A percentile compares a stretch with the other conserved stretches of the same genome.
These are phyloP conservation scores for Tuta absoluta DNA, from an alignment of 2,888 invertebrate genomes.

Conservation along the genomic window DNA sequence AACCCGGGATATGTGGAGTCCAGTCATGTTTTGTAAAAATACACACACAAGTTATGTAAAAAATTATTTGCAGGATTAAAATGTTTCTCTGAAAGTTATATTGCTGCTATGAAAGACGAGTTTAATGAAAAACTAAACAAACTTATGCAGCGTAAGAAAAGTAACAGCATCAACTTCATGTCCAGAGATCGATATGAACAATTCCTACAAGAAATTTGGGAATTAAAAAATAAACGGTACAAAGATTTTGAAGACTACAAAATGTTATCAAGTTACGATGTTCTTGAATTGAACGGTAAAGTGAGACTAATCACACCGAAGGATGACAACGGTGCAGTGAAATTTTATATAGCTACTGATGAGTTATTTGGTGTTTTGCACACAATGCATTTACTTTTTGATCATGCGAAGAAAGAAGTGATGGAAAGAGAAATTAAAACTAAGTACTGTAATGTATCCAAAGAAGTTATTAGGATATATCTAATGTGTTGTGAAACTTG, in stretches of 20 bases:
- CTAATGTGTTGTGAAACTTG: slow-evolving; percentile 58
- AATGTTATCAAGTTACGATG: slow-evolving; percentile 61
- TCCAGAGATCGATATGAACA: slow-evolving; percentile 52
- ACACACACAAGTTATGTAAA: not conserved
- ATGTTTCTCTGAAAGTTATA: slow-evolving; percentile 42
- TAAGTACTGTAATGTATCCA: slow-evolving; percentile 69
- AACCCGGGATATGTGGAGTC: no score
- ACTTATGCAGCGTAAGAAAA: slow-evolving; percentile 56
- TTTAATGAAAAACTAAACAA: slow-evolving; percentile 56
- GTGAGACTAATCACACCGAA: slow-evolving; percentile 58
- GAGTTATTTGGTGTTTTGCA: slow-evolving; percentile 65
- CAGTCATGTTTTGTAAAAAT: not conserved
- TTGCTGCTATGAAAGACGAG: slow-evolving; percentile 55
- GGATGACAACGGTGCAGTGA: slow-evolving; percentile 46
- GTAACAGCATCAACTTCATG: slow-evolving; percentile 59
- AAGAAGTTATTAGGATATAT: slow-evolving; percentile 66
- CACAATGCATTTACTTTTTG: slow-evolving; percentile 63
- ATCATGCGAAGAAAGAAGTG: slow-evolving; percentile 56
- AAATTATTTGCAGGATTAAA: slow-evolving; percentile 45
- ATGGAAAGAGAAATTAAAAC: slow-evolving; percentile 60
- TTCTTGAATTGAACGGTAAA: slow-evolving; percentile 49
- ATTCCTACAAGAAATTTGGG: slow-evolving; percentile 58
- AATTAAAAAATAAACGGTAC: slow-evolving; percentile 49
- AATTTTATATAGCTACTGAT: slow-evolving; percentile 59
- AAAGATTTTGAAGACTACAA: slow-evolving; percentile 64